Evolutionary conservation across 2,797 vertebrate species (phyloP).

Genomic region (Hafferia zeledoni): DNA sequence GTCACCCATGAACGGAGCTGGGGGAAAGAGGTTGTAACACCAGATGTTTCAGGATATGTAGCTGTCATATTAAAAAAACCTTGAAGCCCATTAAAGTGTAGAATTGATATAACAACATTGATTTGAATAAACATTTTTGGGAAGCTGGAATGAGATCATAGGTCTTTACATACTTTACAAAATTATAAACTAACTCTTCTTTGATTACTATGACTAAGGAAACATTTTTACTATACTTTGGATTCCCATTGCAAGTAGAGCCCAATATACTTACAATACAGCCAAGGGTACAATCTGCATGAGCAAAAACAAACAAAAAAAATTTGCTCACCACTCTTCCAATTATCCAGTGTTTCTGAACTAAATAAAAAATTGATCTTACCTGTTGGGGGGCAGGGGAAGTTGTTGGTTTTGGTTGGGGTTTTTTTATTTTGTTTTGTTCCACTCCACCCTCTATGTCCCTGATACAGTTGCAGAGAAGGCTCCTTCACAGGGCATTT

Average conservation of each 20-base stretch:
- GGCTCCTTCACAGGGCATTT: neutral
- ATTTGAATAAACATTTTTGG: neutral
- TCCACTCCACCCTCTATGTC: neutral
- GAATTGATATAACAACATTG: neutral
- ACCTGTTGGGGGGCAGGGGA: fast-evolving
- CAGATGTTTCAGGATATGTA: neutral
- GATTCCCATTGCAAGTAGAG: neutral
- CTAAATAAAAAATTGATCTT: neutral
- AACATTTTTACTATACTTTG: neutral
- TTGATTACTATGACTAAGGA: neutral
- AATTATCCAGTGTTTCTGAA: neutral
- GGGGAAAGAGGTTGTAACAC: neutral
- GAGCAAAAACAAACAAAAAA: neutral
- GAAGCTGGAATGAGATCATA: neutral
- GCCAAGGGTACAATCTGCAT: neutral
- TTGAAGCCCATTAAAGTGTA: neutral
- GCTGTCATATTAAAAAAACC: neutral
- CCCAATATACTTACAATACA: neutral
- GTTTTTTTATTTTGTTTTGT: neutral
- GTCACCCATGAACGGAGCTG: neutral
- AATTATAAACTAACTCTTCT: neutral
- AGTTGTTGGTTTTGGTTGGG: neutral
- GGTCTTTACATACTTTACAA: neutral
- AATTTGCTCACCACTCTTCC: neutral
- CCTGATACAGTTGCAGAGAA: neutral